phyloP scores from a whole-genome alignment of 2,113 vertebrate species.

The Archilochus colubris region DNA sequence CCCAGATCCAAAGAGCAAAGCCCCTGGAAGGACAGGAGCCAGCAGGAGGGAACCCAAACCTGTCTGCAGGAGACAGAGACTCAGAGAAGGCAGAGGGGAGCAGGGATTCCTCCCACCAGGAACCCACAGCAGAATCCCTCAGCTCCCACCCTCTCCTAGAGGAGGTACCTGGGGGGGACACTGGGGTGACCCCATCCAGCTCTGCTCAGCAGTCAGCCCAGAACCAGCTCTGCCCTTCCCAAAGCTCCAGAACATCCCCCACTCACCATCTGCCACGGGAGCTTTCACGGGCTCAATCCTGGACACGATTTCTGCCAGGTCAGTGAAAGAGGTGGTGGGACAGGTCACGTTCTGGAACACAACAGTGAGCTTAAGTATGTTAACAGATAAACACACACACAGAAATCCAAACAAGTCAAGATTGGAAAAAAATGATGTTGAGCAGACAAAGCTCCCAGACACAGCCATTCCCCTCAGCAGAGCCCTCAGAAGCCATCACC shows the following conservation, averaged over 20 bases:
- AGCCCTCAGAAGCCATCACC: neutral
- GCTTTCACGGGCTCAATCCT: conserved; percentile 89
- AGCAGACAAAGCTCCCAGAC: conserved; percentile 2
- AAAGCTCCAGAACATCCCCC: fast-evolving
- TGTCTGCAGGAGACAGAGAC: neutral
- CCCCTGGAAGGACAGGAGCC: fast-evolving
- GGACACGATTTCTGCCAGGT: conserved; percentile 94
- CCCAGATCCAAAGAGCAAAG: fast-evolving
- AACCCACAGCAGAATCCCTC: neutral
- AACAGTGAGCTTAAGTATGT: fast-evolving
- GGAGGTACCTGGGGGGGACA: neutral
- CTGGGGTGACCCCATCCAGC: fast-evolving
- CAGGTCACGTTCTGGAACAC: conserved; percentile 84
- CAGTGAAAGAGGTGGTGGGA: conserved; percentile 93
- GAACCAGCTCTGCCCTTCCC: neutral
- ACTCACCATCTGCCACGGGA: conserved; percentile 80
- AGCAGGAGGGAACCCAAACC: neutral
- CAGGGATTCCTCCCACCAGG: neutral
- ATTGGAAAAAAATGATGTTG: neutral
- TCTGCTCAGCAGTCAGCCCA: neutral
- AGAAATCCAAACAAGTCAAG: neutral
- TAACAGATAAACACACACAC: fast-evolving
- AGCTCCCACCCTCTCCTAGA: fast-evolving
- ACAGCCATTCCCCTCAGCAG: neutral
- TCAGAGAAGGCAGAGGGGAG: neutral